Base-by-base conservation (phyloP, 1,140 invertebrate species). In the Drosophila bocqueti region DNA sequence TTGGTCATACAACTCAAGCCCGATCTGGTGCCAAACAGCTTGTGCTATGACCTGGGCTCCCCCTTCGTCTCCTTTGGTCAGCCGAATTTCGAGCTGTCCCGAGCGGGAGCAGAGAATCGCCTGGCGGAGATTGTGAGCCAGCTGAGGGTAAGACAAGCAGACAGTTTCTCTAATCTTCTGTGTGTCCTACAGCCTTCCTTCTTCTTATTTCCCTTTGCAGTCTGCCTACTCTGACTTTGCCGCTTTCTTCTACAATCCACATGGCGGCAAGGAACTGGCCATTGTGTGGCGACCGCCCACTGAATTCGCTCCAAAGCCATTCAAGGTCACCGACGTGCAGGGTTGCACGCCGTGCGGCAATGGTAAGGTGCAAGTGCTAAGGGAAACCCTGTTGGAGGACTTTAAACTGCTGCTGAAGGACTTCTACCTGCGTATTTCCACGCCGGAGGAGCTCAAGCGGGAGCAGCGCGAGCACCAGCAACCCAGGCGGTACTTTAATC, bases 221-320 rank as follows among this genome's bases (percentile, higher is more conserved):
- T 94, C 94, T 58, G 94, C 95, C 58, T 99, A 97, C 93, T 94
- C 94, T 6, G 95, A 98, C 36, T 95, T 96, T 82, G 97, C 97
- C 2, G 91, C 98, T 34, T 99, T 99, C 92, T 98, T 99, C 92
- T 95, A 98, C 92, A 97, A 99, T 93, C 93, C 94, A 0, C 97
- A 96, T 93, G 98, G 98, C 24, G 97, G 97, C 31, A 94, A 95
- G 67, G 93, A 95, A 10, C 96, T 99, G 73, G 97, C 95, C 10
- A 96, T 98, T 57, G 92, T 98, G 16, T 96, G 98, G 94, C 97
- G 96, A 92, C 97, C 97, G 9, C 89, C 94, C 54, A 84, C 94
- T 42, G 93, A 94, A 2, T 92, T 95, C 24, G 94, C 95, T 58
- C 60, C 84, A 0, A 95, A 94, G 76, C 95, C 96, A 3, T 96